phyloP scores from a whole-genome alignment of 2,113 vertebrate genomes.

The Mesoclemmys tuberculata region DNA sequence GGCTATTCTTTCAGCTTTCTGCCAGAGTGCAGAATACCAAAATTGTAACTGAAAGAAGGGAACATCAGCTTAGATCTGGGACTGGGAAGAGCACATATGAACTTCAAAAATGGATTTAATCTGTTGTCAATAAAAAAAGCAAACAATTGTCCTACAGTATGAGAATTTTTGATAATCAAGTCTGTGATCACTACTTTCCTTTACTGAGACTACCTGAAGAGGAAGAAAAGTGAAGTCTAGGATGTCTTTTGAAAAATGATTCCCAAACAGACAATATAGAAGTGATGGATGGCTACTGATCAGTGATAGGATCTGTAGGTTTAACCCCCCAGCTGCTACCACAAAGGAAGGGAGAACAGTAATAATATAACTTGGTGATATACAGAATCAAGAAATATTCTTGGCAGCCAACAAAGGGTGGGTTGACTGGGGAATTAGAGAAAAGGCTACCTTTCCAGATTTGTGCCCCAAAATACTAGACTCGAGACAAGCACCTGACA shows the following conservation, averaged over 20 bases:
- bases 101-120: neutral
- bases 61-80: rapidly evolving
- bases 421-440: neutral
- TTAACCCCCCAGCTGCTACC: neutral
- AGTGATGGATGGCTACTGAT: neutral
- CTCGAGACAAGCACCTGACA: too few species aligned
- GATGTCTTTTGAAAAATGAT: neutral
- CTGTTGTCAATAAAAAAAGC: neutral
- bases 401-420: neutral
- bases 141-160: neutral
- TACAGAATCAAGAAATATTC: neutral
- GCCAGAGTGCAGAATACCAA: neutral
- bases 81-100: neutral
- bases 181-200: neutral
- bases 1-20: neutral
- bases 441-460: neutral
- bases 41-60: neutral
- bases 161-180: neutral
- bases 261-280: neutral
- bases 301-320: neutral
- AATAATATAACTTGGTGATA: neutral
- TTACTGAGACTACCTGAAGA: neutral
- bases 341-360: neutral
- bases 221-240: neutral
- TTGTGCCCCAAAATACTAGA: neutral